A percentile compares a stretch with the other conserved stretches of the same genome.
These are phyloP conservation scores for Tadarida brasiliensis DNA, from an alignment of 2,797 vertebrate species.

Conservation along the genomic window DNA sequence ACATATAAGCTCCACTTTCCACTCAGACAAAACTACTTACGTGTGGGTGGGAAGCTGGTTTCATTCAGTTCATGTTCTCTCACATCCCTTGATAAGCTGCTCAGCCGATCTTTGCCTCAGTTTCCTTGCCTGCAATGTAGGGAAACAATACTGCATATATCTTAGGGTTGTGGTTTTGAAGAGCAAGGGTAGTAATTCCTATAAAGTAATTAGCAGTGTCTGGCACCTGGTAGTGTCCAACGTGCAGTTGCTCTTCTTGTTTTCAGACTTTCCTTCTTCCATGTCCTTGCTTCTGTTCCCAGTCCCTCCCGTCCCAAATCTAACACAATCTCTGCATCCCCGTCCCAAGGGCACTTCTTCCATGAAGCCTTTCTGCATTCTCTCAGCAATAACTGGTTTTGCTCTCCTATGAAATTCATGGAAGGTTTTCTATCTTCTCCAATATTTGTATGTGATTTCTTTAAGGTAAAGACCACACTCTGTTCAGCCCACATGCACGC, in stretches of 20 bases:
- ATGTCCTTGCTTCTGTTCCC: background rate
- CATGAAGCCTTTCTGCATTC: background rate
- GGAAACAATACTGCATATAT: background rate
- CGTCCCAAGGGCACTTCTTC: background rate
- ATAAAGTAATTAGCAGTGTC: background rate
- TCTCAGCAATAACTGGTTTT: background rate
- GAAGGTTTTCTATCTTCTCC: background rate
- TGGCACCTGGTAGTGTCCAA: background rate
- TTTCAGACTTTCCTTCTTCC: background rate
- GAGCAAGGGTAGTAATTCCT: background rate
- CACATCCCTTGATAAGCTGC: background rate
- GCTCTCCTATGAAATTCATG: background rate
- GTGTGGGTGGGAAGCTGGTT: background rate
- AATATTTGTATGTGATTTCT: background rate
- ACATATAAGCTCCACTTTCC: fast-evolving
- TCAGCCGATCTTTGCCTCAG: background rate
- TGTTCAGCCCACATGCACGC: background rate
- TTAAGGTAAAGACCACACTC: background rate
- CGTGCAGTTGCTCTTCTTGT: background rate
- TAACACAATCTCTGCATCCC: background rate
- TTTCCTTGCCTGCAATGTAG: background rate
- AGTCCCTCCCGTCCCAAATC: background rate
- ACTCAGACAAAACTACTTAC: background rate
- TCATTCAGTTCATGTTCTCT: background rate
- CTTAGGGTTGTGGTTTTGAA: background rate